phyloP scores from a whole-genome alignment of 2,113 vertebrate species.

The Oenanthe melanoleuca region DNA sequence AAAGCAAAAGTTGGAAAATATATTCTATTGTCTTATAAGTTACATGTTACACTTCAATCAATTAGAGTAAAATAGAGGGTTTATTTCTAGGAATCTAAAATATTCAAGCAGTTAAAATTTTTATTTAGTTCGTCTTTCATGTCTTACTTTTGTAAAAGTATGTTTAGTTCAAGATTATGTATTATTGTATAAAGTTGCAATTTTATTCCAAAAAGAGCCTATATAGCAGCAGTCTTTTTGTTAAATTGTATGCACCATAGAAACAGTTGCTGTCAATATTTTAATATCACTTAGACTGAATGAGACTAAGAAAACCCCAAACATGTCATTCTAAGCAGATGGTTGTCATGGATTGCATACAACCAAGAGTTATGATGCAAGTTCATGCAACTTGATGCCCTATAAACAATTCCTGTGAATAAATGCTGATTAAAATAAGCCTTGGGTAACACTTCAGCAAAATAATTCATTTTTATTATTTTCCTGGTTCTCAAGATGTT shows the following conservation, averaged over 20 bases:
- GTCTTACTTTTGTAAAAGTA: not conserved
- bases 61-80: not conserved
- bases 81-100: not conserved
- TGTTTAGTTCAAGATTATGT: not conserved
- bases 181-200: not conserved
- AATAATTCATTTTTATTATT: not conserved
- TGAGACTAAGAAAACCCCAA: not conserved
- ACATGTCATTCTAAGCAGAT: constrained; percentile 46
- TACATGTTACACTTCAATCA: not conserved
- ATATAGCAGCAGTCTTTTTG: not conserved
- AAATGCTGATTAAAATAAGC: not conserved
- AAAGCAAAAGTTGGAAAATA: not conserved
- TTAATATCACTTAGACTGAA: constrained; percentile 52
- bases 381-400: not conserved
- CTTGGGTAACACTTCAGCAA: not conserved
- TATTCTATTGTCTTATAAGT: not conserved
- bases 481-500: not conserved
- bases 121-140: not conserved
- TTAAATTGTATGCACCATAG: not conserved
- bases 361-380: constrained; percentile 33
- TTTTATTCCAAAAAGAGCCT: not conserved
- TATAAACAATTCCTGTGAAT: not conserved
- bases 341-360: constrained; percentile 35
- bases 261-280: constrained; percentile 58
- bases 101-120: not conserved